Percentiles rank a stretch among this genome's conserved stretches.
phyloP scores from a whole-genome alignment of 2,797 vertebrate species.

The Bufotes viridis region DNA sequence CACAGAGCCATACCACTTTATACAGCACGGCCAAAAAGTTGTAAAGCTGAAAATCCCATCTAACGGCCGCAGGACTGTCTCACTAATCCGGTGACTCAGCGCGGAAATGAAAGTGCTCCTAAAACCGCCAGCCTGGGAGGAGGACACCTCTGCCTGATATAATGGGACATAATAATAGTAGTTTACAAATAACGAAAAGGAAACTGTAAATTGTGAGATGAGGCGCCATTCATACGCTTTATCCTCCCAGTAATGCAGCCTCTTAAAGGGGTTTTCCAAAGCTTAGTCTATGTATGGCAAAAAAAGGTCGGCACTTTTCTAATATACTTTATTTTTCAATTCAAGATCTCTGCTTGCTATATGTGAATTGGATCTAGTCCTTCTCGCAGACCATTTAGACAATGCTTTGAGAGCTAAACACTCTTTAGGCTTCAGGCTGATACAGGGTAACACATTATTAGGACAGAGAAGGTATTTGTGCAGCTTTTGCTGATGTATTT shows the following conservation, averaged over 20 bases:
- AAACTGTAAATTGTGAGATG: not conserved
- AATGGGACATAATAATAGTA: not conserved
- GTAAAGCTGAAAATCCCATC: conserved; percentile 27
- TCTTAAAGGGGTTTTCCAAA: not conserved
- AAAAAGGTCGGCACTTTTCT: too few species aligned
- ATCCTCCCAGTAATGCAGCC: not conserved
- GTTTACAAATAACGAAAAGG: not conserved
- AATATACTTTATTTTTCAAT: too few species aligned
- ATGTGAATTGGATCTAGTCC: too few species aligned
- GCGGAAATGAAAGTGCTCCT: not conserved
- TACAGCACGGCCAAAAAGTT: not conserved
- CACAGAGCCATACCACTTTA: not conserved
- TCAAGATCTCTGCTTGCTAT: too few species aligned
- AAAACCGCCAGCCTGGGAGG: not conserved
- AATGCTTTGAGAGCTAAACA: too few species aligned
- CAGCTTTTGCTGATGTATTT: too few species aligned
- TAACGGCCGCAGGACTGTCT: not conserved
- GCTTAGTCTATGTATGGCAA: too few species aligned
- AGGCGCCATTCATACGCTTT: not conserved
- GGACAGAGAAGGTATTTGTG: too few species aligned
- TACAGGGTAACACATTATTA: too few species aligned
- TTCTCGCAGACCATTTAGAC: too few species aligned
- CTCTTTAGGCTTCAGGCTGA: too few species aligned
- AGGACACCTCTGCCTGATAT: not conserved
- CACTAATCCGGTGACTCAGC: conserved; percentile 19